These are phyloP conservation scores for Lepidocyrtinus sp. DNA, from an alignment of 2,888 invertebrate genomes.

Conservation along the genomic window DNA sequence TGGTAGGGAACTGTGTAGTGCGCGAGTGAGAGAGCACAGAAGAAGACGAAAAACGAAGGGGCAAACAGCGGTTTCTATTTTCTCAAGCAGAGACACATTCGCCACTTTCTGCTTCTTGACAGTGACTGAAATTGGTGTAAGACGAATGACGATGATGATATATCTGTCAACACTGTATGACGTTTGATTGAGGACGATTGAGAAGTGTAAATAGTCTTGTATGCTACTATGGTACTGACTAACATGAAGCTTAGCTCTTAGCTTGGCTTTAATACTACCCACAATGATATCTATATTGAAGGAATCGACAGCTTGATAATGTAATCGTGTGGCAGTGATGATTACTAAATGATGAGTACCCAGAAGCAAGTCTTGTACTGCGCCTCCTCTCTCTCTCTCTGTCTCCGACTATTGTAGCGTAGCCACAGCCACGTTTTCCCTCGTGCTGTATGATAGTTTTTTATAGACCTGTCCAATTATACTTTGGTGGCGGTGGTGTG, in stretches of 20 bases:
- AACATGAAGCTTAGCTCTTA: background rate
- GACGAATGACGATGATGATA: constrained; percentile 57
- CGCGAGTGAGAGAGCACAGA: constrained; percentile 26
- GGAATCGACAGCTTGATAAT: constrained; percentile 7
- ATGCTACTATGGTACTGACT: too few relatives aligned
- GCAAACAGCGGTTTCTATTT: constrained; percentile 5
- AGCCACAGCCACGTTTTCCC: too few relatives aligned
- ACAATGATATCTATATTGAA: constrained; percentile 1
- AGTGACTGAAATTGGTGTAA: constrained; percentile 52
- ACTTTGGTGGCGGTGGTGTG: background rate
- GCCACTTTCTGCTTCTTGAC: constrained; percentile 25
- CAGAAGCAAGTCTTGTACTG: background rate
- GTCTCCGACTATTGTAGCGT: too few relatives aligned
- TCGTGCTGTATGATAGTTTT: too few relatives aligned
- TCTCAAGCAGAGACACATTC: constrained; percentile 29
- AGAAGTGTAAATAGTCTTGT: background rate
- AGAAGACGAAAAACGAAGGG: too few relatives aligned
- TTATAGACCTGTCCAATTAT: too few relatives aligned
- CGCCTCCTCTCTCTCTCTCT: too few relatives aligned
- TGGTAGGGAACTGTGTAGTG: constrained; percentile 36
- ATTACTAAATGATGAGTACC: background rate
- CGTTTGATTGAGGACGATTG: constrained; percentile 59
- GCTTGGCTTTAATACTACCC: background rate
- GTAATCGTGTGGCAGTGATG: background rate
- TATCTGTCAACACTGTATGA: constrained; percentile 55